Evolutionary conservation across 2,113 vertebrate genomes (phyloP).

Genomic region (Ceuthmochares aereus): DNA sequence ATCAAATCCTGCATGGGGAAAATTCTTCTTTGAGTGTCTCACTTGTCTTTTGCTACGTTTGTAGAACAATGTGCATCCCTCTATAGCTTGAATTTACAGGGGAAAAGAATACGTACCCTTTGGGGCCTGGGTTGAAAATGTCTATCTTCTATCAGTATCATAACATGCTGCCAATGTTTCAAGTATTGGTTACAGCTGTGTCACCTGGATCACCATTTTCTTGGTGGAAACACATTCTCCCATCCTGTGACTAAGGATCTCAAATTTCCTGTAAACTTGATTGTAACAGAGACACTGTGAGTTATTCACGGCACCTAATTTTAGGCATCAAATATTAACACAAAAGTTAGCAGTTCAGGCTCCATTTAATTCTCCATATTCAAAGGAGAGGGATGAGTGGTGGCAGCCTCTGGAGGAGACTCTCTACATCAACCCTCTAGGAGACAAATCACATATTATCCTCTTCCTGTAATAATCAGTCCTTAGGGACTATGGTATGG

Average conservation of each 20-base stretch:
- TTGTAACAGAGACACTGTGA: not conserved
- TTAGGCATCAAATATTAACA: not conserved
- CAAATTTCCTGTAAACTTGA: not conserved
- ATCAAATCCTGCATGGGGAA: not conserved
- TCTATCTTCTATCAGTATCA: not conserved
- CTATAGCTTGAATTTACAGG: not conserved
- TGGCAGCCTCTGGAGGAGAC: not conserved
- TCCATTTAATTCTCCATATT: not conserved
- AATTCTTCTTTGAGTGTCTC: not conserved
- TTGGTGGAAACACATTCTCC: not conserved
- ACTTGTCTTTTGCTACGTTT: not conserved
- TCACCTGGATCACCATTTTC: not conserved
- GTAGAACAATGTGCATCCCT: not conserved
- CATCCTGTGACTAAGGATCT: not conserved
- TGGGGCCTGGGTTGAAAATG: not conserved
- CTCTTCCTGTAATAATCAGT: not conserved
- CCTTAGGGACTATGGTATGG: fast-evolving
- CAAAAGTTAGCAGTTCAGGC: not conserved
- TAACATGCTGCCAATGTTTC: not conserved
- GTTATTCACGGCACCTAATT: not conserved
- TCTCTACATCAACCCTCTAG: not conserved
- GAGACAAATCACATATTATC: not conserved
- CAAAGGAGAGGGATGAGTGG: not conserved
- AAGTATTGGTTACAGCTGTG: not conserved
- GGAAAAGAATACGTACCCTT: not conserved